Conservation (phyloP, 2,888 invertebrate genomes). For the Plebejus anna region DNA sequence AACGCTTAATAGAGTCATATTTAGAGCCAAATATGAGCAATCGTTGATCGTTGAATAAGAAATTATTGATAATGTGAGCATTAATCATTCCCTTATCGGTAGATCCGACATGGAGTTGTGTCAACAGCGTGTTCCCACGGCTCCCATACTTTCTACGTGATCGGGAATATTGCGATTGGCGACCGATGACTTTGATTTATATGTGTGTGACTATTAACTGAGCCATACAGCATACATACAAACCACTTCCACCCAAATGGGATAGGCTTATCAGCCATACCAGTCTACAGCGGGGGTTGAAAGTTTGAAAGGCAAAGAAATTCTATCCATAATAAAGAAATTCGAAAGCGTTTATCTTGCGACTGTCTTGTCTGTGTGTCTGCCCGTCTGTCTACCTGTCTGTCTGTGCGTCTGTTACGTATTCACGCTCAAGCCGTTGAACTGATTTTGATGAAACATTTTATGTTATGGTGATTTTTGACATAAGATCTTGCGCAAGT, state of each 20-base stretch:
- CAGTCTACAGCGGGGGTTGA: neutral
- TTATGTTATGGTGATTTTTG: no score
- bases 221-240: neutral
- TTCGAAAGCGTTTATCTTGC: no score
- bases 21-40: neutral
- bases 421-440: neutral
- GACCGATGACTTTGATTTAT: slow-evolving; percentile 36
- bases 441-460: no score
- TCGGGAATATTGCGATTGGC: slow-evolving; percentile 33
- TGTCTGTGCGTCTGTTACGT: no score
- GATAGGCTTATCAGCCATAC: neutral
- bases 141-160: slow-evolving; percentile 39
- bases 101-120: slow-evolving; percentile 36
- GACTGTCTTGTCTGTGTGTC: no score
- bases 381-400: no score
- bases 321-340: no score
- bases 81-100: slow-evolving; percentile 39
- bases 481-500: no score
- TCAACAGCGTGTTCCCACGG: slow-evolving; percentile 41
- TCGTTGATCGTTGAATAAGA: neutral
- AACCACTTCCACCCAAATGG: neutral
- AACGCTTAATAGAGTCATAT: neutral
- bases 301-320: no score
- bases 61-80: slow-evolving; percentile 29
- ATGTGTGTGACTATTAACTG: slow-evolving; percentile 26